These are phyloP conservation scores for Scophthalmus maximus DNA, from an alignment of 2,113 vertebrate genomes.

Conservation along the genomic window DNA sequence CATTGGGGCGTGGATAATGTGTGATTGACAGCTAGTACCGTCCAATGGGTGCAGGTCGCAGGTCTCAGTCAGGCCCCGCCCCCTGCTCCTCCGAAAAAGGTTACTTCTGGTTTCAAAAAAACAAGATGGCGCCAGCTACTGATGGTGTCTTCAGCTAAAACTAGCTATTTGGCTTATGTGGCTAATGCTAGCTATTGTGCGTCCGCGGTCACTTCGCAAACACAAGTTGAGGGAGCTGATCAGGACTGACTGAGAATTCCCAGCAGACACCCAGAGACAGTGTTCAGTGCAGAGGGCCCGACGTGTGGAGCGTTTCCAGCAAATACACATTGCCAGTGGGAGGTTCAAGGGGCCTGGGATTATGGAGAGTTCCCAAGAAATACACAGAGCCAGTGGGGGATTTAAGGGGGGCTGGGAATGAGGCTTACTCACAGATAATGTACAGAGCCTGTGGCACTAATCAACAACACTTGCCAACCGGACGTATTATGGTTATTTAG, in stretches of 20 bases:
- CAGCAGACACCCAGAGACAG: background rate
- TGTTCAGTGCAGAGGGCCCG: background rate
- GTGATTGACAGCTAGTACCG: no score
- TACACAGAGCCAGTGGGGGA: constrained; percentile 31
- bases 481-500: constrained; percentile 10
- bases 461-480: constrained; percentile 5
- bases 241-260: background rate
- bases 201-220: no score
- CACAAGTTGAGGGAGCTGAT: background rate
- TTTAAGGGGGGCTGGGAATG: constrained; percentile 14
- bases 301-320: constrained; percentile 37
- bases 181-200: background rate
- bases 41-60: no score
- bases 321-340: constrained; percentile 37
- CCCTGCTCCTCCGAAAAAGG: no score
- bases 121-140: no score
- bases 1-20: no score
- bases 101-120: no score
- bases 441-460: constrained; percentile 31
- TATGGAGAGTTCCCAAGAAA: constrained; percentile 39
- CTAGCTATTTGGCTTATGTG: background rate
- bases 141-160: no score
- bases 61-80: no score
- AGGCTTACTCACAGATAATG: constrained; percentile 4
- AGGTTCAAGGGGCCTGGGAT: constrained; percentile 41